These are phyloP conservation scores for Exocentrus adspersus DNA, from an alignment of 2,888 invertebrate genomes.

Conservation along the genomic window DNA sequence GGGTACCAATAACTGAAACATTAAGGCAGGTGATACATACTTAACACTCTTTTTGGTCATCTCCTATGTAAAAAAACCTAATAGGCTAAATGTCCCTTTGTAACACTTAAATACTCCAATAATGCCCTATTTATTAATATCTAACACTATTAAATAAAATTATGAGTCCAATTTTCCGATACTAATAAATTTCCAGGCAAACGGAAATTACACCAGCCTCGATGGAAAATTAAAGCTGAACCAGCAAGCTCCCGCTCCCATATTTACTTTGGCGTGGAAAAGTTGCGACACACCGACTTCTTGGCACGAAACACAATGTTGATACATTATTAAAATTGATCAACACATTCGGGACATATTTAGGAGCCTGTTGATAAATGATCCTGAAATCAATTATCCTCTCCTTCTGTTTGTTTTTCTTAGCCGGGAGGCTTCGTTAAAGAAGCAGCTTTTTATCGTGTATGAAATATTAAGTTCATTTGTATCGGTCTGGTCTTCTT, in stretches of 20 bases:
- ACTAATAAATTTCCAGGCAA: background rate
- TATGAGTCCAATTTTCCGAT: background rate
- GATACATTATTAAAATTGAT: constrained; percentile 23
- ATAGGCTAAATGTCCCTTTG: too few species aligned
- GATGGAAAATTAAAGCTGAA: constrained; percentile 11
- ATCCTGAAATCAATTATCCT: constrained; percentile 23
- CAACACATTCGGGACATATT: constrained; percentile 20
- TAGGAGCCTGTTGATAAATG: constrained; percentile 21
- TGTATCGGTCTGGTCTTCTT: constrained; percentile 19
- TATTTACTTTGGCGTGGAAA: background rate
- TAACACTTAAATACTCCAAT: too few species aligned
- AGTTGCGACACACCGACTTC: constrained; percentile 1
- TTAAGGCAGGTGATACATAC: too few species aligned
- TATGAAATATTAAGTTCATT: constrained; percentile 29
- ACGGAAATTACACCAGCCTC: constrained; percentile 13
- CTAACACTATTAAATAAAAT: background rate
- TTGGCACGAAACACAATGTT: constrained; percentile 16
- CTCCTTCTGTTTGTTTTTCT: constrained; percentile 21
- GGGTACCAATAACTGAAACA: too few species aligned
- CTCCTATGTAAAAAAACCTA: too few species aligned
- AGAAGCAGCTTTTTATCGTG: constrained; percentile 15
- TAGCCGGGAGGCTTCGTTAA: constrained; percentile 21
- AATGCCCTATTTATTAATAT: too few species aligned
- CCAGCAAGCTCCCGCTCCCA: background rate
- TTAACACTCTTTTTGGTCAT: too few species aligned